These are phyloP conservation scores for Aphaenogaster rudis DNA, from an alignment of 1,140 invertebrate species.

Conservation along the genomic window DNA sequence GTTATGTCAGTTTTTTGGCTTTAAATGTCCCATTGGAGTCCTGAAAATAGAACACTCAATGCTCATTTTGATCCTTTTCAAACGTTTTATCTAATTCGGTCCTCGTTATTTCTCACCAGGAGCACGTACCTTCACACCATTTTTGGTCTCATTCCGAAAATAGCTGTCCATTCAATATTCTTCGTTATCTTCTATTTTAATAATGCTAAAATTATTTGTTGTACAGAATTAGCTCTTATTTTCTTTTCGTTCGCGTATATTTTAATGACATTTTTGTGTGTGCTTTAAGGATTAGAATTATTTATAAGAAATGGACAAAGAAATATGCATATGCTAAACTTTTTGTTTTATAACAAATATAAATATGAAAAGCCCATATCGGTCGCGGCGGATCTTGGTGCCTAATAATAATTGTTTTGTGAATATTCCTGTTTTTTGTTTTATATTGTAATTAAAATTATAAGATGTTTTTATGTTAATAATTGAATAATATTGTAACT, in stretches of 20 bases:
- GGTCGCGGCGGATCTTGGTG: no score
- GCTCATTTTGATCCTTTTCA: slow-evolving; percentile 71
- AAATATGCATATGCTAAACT: background rate
- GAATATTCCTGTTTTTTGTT: background rate
- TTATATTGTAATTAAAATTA: background rate
- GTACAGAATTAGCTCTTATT: background rate
- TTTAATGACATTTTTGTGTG: background rate
- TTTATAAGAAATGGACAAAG: background rate
- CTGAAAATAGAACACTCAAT: slow-evolving; percentile 63
- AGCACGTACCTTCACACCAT: slow-evolving; percentile 46
- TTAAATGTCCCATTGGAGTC: slow-evolving; percentile 1
- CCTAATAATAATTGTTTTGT: no score
- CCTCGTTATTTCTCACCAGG: slow-evolving; percentile 58
- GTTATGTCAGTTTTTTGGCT: slow-evolving; percentile 55
- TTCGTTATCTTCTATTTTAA: background rate
- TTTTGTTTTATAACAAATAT: no score
- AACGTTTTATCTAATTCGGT: slow-evolving; percentile 71
- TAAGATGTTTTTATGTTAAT: slow-evolving; percentile 1
- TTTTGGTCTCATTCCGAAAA: slow-evolving; percentile 60
- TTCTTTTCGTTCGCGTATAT: background rate
- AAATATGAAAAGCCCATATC: no score
- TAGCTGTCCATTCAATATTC: slow-evolving; percentile 40
- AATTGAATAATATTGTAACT: background rate
- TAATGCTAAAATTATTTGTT: slow-evolving; percentile 4
- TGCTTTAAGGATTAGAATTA: background rate